A percentile compares a stretch with the other conserved stretches of the same genome.
Conservation (phyloP, 2,797 vertebrate species). For the Meriones psammophilus region DNA sequence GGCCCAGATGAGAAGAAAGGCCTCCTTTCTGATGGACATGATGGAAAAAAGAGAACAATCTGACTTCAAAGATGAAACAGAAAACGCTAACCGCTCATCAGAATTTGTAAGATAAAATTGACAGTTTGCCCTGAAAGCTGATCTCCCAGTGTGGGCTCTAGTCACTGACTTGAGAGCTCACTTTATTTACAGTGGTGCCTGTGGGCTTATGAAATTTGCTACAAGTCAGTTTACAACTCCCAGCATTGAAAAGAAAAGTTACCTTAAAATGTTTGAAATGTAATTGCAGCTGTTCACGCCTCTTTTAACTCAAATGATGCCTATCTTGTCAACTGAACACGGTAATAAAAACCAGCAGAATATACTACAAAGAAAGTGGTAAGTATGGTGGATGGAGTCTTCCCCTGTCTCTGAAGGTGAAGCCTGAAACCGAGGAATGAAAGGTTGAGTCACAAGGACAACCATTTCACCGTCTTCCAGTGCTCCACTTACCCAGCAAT, state of each 20-base stretch:
- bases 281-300: constrained; percentile 46
- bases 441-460: background rate
- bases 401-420: constrained; percentile 38
- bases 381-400: background rate
- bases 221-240: constrained; percentile 84
- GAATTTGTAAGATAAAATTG: constrained; percentile 82
- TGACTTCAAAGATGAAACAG: constrained; percentile 82
- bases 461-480: constrained; percentile 18
- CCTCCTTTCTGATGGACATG: constrained; percentile 63
- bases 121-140: constrained; percentile 82
- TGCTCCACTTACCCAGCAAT: background rate
- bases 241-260: constrained; percentile 82
- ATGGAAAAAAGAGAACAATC: constrained; percentile 73
- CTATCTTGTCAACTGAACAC: background rate
- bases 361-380: constrained; percentile 66
- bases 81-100: constrained; percentile 13
- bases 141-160: constrained; percentile 79
- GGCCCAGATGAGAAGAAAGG: constrained; percentile 70
- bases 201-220: constrained; percentile 83
- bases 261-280: constrained; percentile 29
- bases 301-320: constrained; percentile 67
- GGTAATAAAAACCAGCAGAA: constrained; percentile 57
- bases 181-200: constrained; percentile 79
- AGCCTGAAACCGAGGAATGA: background rate
- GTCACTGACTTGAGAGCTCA: constrained; percentile 67